phyloP scores from a whole-genome alignment of 2,797 vertebrate species.

The Bryconaethiops microstoma region DNA sequence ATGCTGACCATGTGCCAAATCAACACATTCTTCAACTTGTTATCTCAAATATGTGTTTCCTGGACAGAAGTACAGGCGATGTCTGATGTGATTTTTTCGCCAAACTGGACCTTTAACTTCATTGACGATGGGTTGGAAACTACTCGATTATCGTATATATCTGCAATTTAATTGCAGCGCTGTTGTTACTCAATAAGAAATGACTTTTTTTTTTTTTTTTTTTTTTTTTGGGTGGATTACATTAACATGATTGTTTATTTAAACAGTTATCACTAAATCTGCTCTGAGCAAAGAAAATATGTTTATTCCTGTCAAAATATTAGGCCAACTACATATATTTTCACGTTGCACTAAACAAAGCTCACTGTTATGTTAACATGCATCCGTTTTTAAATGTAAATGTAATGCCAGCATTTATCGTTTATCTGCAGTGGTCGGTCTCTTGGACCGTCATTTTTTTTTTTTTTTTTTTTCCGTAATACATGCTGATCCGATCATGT shows the following conservation, averaged over 20 bases:
- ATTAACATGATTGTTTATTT: constrained; percentile 9
- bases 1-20: too few species aligned
- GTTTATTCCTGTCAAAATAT: neutral
- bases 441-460: neutral
- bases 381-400: neutral
- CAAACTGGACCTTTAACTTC: neutral
- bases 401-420: neutral
- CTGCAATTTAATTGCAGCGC: neutral
- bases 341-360: constrained; percentile 37
- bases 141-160: neutral
- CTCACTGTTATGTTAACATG: constrained; percentile 27
- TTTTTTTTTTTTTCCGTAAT: neutral
- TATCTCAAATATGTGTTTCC: too few species aligned
- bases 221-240: neutral
- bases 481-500: neutral
- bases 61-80: too few species aligned
- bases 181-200: neutral
- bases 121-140: neutral
- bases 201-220: neutral
- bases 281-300: neutral
- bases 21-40: too few species aligned
- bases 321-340: neutral
- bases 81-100: neutral
- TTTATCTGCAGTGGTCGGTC: neutral
- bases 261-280: constrained; percentile 7